Percentiles rank a stretch among this genome's conserved stretches.
phyloP scores from a whole-genome alignment of 2,888 invertebrate species.

The Oscheius sp. region DNA sequence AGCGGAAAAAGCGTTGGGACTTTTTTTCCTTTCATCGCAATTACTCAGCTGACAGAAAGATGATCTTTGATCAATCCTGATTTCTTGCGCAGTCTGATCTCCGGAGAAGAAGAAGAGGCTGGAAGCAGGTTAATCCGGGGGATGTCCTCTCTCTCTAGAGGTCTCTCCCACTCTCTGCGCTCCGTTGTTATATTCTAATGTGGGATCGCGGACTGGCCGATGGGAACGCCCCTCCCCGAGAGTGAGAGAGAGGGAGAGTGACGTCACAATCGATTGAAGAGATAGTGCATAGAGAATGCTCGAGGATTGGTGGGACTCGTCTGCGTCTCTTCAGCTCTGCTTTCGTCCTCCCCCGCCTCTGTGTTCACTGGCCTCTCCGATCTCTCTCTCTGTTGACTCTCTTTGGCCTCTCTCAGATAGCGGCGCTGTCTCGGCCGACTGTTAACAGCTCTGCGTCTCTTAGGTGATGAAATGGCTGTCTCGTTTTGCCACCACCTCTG shows the following conservation, averaged over 20 bases:
- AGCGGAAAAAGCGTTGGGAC: too few relatives aligned
- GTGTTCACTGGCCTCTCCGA: slow-evolving; percentile 30
- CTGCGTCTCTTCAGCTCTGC: slow-evolving; percentile 21
- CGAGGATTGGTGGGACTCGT: neutral
- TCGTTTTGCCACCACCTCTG: neutral
- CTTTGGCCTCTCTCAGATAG: neutral
- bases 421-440: neutral
- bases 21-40: neutral
- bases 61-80: neutral
- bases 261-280: slow-evolving; percentile 29
- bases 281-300: slow-evolving; percentile 16
- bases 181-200: slow-evolving; percentile 18
- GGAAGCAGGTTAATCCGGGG: too few relatives aligned
- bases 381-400: slow-evolving; percentile 32
- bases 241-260: too few relatives aligned
- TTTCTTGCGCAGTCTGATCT: too few relatives aligned
- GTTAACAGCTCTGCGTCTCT: slow-evolving; percentile 19
- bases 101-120: too few relatives aligned
- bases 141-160: too few relatives aligned
- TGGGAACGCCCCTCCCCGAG: slow-evolving; percentile 8
- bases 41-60: neutral
- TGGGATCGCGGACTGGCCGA: slow-evolving; percentile 5
- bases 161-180: neutral
- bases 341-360: slow-evolving; percentile 20
- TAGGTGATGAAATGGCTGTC: neutral